Percentiles rank a stretch among this genome's conserved stretches.
Conservation (phyloP, 2,888 invertebrate species). For the Dioctria rufipes region DNA sequence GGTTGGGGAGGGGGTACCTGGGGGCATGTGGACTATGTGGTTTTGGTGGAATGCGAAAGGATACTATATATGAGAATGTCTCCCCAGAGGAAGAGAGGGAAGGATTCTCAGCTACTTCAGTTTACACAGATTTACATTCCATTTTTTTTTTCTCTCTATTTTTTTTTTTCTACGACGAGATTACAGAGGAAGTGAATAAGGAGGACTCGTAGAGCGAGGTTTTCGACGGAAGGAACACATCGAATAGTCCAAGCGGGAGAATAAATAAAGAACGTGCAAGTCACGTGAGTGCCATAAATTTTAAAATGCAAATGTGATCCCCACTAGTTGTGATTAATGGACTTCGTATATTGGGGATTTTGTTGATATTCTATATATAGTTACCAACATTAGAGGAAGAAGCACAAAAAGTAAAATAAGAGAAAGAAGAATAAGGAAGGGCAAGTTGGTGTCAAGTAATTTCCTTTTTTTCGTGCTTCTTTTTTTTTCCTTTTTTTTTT, state of each 20-base stretch:
- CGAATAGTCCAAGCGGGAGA: conserved; percentile 61
- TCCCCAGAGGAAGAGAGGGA: background rate
- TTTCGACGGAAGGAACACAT: conserved; percentile 49
- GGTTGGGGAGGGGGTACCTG: background rate
- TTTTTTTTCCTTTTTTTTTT: background rate
- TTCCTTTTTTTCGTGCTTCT: conserved; percentile 6
- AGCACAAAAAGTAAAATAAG: background rate
- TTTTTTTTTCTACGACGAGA: conserved; percentile 20
- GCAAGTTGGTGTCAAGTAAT: conserved; percentile 46
- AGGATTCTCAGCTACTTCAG: conserved; percentile 31
- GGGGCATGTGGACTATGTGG: no score
- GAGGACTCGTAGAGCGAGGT: conserved; percentile 50
- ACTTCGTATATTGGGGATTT: conserved; percentile 58
- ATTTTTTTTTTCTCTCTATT: conserved; percentile 33
- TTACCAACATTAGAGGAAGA: no score
- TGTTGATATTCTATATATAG: conserved; percentile 5
- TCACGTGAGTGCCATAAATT: conserved; percentile 63
- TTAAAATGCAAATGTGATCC: conserved; percentile 62
- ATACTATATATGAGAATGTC: background rate
- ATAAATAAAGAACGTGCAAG: conserved; percentile 62
- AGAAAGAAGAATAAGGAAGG: conserved; percentile 19
- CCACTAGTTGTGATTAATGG: conserved; percentile 62
- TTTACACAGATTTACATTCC: conserved; percentile 49
- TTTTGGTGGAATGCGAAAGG: background rate
- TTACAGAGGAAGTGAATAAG: conserved; percentile 39